Evolutionary conservation across 2,888 invertebrate species (phyloP), one percentile per base, ranked within the genome.

Genomic region (Aleiodes testaceus): DNA sequence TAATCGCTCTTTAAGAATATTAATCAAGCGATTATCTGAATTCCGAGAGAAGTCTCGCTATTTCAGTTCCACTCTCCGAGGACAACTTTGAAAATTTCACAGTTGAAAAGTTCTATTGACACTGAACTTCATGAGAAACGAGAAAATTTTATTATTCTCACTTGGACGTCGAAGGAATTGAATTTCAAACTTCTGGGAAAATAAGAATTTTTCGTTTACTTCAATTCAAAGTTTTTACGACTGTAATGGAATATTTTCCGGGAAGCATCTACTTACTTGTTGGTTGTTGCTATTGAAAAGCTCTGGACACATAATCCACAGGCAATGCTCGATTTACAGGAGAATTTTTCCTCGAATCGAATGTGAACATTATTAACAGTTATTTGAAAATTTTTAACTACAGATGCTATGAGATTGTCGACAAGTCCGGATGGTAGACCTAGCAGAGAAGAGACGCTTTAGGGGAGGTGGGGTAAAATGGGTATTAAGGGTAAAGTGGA

Each of bases 351-450:
- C 85, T 95, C 95, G 81, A 95, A 95, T 75, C 95, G 89, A 71
- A 96, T 90, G 86, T 96, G 95, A 55, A 96, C 91, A 84, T 94
- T 94, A 73, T 92, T 91, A 26, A 95, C 89, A 72, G 92, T 93
- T 72, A 95, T 91, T 89, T 95, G 94, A 55, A 96, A 89, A 84
- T 94, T 94, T 84, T 94, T 94, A 77, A 95, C 90, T 14, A 95
- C 91, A 36, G 93, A 94, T 18, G 94, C 92, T 75, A 93, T 89
- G 64, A 95, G 84, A 82, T 92, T 92, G 84, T 94, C 93, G 74
- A 94, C 90, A 84, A 94, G 93, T 63, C 91, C 91, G 79, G 90
- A 89, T 3, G 92, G 92, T 0, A 92, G 91, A 74, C 92, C 92
- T 84, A 71, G 61, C 30, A 68, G 1, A 18, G 26, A 26, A 26